These are phyloP conservation scores for Hydropsyche betteni DNA, from an alignment of 2,888 invertebrate species.

Conservation along the genomic window DNA sequence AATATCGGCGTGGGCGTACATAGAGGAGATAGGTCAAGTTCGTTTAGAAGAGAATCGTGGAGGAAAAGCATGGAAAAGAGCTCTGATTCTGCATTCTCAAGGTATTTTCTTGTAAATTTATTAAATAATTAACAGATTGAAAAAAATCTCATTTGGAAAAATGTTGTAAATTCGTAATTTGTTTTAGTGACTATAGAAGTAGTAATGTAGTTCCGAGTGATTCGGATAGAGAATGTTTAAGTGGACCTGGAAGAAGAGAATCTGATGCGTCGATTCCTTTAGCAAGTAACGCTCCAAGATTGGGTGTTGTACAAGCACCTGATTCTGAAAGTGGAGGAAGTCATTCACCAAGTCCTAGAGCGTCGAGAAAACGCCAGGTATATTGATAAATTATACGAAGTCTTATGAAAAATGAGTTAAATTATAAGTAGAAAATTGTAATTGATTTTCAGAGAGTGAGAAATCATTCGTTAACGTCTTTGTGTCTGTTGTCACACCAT, in stretches of 20 bases:
- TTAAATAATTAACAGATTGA: neutral
- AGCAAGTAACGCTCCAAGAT: slow-evolving; percentile 64
- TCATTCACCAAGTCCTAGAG: slow-evolving; percentile 86
- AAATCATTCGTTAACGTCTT: slow-evolving; percentile 94
- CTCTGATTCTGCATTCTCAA: slow-evolving; percentile 92
- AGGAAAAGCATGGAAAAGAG: slow-evolving; percentile 91
- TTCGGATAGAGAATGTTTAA: slow-evolving; percentile 87
- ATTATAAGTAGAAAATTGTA: neutral
- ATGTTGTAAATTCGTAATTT: slow-evolving; percentile 51
- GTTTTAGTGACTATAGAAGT: slow-evolving; percentile 90
- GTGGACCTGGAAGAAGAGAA: slow-evolving; percentile 67
- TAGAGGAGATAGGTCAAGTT: slow-evolving; percentile 64
- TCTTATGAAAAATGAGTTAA: neutral
- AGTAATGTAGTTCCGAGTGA: slow-evolving; percentile 89
- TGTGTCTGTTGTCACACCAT: slow-evolving; percentile 98
- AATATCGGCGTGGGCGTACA: slow-evolving; percentile 57
- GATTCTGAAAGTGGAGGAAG: slow-evolving; percentile 91
- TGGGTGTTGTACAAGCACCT: slow-evolving; percentile 73
- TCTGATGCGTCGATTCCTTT: slow-evolving; percentile 64
- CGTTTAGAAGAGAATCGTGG: slow-evolving; percentile 86
- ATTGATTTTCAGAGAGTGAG: slow-evolving; percentile 74
- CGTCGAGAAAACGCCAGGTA: slow-evolving; percentile 81
- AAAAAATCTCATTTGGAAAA: neutral
- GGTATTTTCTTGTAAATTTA: slow-evolving; percentile 64
- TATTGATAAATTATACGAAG: slow-evolving; percentile 32